Base-by-base conservation (phyloP, 2,797 vertebrate species). In the Odontamblyopus rebecca region DNA sequence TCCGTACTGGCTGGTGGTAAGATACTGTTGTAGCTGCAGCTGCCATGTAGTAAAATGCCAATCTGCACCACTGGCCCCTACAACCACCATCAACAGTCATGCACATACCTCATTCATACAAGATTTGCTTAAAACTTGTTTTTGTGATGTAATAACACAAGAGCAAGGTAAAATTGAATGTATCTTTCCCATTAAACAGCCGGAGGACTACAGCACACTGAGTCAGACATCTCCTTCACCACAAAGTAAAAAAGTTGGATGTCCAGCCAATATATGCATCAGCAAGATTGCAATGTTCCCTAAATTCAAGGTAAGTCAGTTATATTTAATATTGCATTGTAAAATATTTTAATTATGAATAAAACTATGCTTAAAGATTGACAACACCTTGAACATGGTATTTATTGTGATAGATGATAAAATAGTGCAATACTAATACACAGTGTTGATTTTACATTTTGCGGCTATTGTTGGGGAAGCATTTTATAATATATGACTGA, bases 211-310 rank as follows among this genome's bases (percentile, higher is more conserved):
- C 50, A 67, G 29, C 27, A 35, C 23, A 48, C 13, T 32, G 18
- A 67, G 30, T 27, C 66, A 54, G 29, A 67, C n/a, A 44, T 51
- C 50, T 32, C 51, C 16, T 23, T n/a, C 48, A 35, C 66, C 32
- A 54, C 19, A 67, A 5, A 56, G 29, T 6, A 67, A 67, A 67
- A 67, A 67, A 51, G 66, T 67, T 51, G 66, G 66, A 35, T 67
- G 66, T 23, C 66, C 66, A 30, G 66, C 66, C 6, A 35, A 30
- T 23, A 53, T 67, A 53, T 67, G 26, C 48, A 67, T 67, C 8
- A 67, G 50, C 48, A 67, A 67, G 30, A 67, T 67, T n/a, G 66
- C 66, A 32, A 35, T 51, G 50, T 67, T 67, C 51, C 66, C 66
- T 35, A 67, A 67, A 67, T 67, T 67, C 51, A 56, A 56, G 66